These are phyloP conservation scores for Geodia barretti DNA, from an alignment of 37 sponge, comb jelly and placozoan genomes.

Conservation along the genomic window DNA sequence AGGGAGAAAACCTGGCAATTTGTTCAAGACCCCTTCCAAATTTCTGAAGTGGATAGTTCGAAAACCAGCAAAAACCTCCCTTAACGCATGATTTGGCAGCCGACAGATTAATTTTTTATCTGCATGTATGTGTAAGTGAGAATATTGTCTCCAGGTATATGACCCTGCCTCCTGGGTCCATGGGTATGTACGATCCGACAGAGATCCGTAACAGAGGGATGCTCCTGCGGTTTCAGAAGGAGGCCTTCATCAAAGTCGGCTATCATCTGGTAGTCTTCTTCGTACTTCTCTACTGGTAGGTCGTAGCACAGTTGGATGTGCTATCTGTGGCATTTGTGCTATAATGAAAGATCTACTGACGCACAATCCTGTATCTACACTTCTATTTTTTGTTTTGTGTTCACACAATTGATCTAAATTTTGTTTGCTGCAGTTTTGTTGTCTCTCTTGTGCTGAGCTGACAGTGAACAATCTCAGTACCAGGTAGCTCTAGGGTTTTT, in stretches of 20 bases:
- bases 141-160: conserved; percentile 59
- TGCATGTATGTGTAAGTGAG: too few relatives aligned
- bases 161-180: conserved; percentile 65
- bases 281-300: conserved; percentile 76
- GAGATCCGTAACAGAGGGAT: conserved; percentile 84
- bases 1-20: neutral
- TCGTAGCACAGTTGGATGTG: neutral
- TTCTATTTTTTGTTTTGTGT: neutral
- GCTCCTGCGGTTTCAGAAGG: conserved; percentile 68
- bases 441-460: conserved; percentile 21
- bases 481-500: too few relatives aligned
- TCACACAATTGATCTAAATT: neutral
- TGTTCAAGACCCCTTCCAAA: too few relatives aligned
- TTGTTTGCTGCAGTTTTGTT: conserved; percentile 24
- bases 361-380: neutral
- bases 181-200: conserved; percentile 93
- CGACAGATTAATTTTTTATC: too few relatives aligned
- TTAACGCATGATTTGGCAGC: too few relatives aligned
- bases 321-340: neutral
- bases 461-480: too few relatives aligned
- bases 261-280: conserved; percentile 80
- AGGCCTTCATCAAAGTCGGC: conserved; percentile 82
- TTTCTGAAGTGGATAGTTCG: too few relatives aligned
- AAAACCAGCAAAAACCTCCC: too few relatives aligned
- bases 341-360: neutral